Base-by-base conservation (phyloP, 2,113 vertebrate genomes). In the Muntiacus muntjak region DNA sequence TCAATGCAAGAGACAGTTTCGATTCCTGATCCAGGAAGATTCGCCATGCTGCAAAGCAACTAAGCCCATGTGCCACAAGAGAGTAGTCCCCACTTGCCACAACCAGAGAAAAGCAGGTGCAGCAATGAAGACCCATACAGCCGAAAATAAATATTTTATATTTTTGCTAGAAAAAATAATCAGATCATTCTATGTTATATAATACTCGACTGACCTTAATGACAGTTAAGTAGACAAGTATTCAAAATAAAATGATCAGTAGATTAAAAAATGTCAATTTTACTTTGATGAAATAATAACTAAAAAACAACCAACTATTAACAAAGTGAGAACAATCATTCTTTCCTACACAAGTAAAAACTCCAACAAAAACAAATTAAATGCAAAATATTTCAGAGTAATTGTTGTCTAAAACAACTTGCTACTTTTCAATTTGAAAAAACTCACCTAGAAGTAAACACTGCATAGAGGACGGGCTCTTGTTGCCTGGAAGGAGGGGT, bases 211-310 rank as follows among this genome's bases (percentile, higher is more conserved):
- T 91, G 84, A 45, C 26, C 71, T 94, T 89, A 76, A 43, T 87
- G 58, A 97, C 14, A 96, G 52, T 11, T 83, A 91, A 93, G 55
- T n/a, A 95, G 58, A 89, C 82, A 92, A 71, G 26, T 81, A 90
- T 90, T 94, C 91, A 74, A 86, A 92, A 93, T 47, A 95, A 96
- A 96, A 43, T 83, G 54, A 91, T 84, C 33, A 91, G 36, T 21
- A 36, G 50, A 84, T 90, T 52, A 54, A 96, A 91, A 97, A 93
- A 89, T 0, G 76, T 71, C 47, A 40, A 15, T 60, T 97, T 93
- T 88, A 78, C 15, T 93, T 85, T 96, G 87, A 76, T 71, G 16
- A 76, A 43, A 87, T 71, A 47, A 84, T 60, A 96, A 58, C 43
- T 92, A 94, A 89, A 84, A 60, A 45, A 92, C 12, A 95, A 71